These are phyloP conservation scores for Oriolus oriolus DNA, from an alignment of 2,113 vertebrate species.

Conservation along the genomic window DNA sequence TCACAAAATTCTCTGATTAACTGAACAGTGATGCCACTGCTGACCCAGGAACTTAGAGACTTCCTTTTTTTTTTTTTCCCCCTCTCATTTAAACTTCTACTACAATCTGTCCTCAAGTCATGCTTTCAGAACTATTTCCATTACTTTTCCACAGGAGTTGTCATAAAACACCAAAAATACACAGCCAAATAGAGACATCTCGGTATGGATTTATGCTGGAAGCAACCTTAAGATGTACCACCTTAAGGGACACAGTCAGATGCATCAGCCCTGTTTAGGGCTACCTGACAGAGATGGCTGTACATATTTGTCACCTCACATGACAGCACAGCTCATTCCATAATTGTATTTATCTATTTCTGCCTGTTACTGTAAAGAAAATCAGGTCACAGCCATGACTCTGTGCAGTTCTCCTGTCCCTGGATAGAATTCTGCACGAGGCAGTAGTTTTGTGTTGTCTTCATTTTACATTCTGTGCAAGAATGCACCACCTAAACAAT, in stretches of 20 bases:
- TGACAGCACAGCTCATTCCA: neutral
- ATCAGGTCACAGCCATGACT: neutral
- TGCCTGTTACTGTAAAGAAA: neutral
- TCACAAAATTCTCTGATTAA: neutral
- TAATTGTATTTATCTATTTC: neutral
- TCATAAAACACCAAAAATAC: neutral
- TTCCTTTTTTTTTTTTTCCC: rapidly evolving
- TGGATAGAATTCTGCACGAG: neutral
- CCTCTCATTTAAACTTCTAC: neutral
- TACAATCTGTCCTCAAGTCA: neutral
- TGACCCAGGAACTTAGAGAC: neutral
- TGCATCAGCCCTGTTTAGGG: neutral
- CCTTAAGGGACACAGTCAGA: neutral
- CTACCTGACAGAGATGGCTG: neutral
- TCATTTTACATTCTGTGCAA: neutral
- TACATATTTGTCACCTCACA: neutral
- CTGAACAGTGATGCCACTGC: neutral
- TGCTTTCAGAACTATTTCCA: neutral
- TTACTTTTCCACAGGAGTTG: neutral
- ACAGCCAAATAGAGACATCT: neutral
- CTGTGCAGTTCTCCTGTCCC: neutral
- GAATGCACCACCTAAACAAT: neutral
- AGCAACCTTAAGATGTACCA: neutral
- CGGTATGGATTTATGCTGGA: neutral
- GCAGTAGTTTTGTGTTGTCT: neutral